phyloP scores from a whole-genome alignment of 2,888 invertebrate genomes.

The Ceramica pisi region DNA sequence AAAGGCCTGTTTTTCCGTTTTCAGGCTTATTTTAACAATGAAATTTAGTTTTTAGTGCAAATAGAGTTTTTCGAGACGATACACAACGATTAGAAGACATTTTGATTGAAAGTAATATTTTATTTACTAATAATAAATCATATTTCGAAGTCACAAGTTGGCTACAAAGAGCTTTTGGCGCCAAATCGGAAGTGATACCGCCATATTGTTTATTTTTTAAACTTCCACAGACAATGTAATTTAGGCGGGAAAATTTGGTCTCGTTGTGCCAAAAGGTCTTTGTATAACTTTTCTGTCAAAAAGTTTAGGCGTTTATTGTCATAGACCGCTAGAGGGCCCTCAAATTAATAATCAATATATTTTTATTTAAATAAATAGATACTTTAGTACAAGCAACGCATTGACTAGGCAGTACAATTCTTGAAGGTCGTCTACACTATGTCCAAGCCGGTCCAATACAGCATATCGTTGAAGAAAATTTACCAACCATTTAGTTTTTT shows the following conservation, averaged over 20 bases:
- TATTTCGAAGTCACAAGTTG: neutral
- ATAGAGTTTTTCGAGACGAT: constrained; percentile 7
- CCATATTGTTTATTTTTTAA: neutral
- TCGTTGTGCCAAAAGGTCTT: neutral
- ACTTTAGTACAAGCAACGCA: constrained; percentile 52
- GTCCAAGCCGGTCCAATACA: neutral
- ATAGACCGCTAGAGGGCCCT: constrained; percentile 40
- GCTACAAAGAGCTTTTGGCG: neutral
- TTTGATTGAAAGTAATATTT: constrained; percentile 1
- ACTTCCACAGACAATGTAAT: neutral
- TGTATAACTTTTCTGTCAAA: neutral
- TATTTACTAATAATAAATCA: neutral
- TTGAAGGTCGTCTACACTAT: constrained; percentile 33
- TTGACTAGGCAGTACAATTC: constrained; percentile 53
- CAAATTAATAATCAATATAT: constrained; percentile 29
- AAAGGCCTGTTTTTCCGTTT: neutral
- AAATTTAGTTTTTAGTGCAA: constrained; percentile 18
- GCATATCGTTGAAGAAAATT: neutral
- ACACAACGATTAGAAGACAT: constrained; percentile 6
- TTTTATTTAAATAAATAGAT: constrained; percentile 2
- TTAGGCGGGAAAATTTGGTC: neutral
- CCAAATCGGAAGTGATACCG: neutral
- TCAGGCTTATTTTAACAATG: constrained; percentile 1
- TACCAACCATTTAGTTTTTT: no score
- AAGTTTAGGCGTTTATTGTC: constrained; percentile 47